Conservation (phyloP, 2,797 vertebrate species). For the Leptoclinus maculatus region DNA sequence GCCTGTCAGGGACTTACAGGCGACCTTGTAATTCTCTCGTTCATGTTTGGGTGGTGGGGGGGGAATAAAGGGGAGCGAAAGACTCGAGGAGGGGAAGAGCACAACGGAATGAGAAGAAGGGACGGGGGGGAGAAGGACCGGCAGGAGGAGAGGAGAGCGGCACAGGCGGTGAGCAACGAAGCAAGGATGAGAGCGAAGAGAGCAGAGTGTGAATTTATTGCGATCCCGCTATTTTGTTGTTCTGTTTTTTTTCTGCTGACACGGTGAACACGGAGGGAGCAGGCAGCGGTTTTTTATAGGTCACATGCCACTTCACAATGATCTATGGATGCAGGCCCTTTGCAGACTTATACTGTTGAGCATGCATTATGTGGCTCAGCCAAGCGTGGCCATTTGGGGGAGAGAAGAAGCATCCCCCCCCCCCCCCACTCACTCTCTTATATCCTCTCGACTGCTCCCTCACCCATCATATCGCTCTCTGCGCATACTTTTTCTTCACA, state of each 20-base stretch:
- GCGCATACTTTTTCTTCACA: slow-evolving; percentile 27
- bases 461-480: slow-evolving; percentile 31
- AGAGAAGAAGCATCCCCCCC: slow-evolving; percentile 33
- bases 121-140: slow-evolving; percentile 33
- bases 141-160: slow-evolving; percentile 36
- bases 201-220: slow-evolving; percentile 67
- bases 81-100: background rate
- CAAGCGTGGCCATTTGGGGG: slow-evolving; percentile 69
- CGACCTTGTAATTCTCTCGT: slow-evolving; percentile 67
- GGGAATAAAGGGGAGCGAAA: slow-evolving; percentile 3
- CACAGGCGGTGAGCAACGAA: slow-evolving; percentile 55
- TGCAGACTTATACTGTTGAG: slow-evolving; percentile 80
- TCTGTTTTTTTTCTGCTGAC: slow-evolving; percentile 83
- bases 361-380: slow-evolving; percentile 78
- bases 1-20: slow-evolving; percentile 60
- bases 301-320: slow-evolving; percentile 85
- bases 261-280: slow-evolving; percentile 72
- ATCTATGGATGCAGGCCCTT: slow-evolving; percentile 79
- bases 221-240: slow-evolving; percentile 70
- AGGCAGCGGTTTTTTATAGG: slow-evolving; percentile 76
- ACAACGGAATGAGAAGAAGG: background rate
- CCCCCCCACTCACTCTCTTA: slow-evolving; percentile 8
- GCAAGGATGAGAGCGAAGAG: slow-evolving; percentile 60
- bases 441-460: slow-evolving; percentile 41
- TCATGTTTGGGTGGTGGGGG: slow-evolving; percentile 17